Evolutionary conservation across 2,888 invertebrate species (phyloP).

Genomic region (Entomobrya proxima): DNA sequence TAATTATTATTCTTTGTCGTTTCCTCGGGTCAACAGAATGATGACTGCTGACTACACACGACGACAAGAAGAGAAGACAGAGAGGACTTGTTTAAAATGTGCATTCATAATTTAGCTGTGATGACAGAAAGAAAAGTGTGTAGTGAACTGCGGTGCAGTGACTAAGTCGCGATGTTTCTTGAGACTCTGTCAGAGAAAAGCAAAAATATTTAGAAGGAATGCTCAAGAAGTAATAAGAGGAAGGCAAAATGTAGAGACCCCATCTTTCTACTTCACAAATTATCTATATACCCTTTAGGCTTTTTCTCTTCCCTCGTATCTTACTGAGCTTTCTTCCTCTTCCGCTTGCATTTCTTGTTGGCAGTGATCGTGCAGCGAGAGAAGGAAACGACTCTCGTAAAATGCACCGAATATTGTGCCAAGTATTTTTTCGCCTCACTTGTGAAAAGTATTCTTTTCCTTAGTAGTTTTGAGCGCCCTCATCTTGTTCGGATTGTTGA

Average conservation of each 20-base stretch:
- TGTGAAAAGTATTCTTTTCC: constrained; percentile 9
- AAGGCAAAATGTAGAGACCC: neutral
- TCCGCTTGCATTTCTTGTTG: constrained; percentile 57
- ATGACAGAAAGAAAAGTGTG: constrained; percentile 38
- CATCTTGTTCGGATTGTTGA: constrained; percentile 54
- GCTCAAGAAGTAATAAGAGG: neutral
- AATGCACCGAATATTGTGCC: constrained; percentile 50
- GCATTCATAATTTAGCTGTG: constrained; percentile 59
- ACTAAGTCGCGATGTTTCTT: neutral
- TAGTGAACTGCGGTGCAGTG: neutral
- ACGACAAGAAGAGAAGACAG: neutral
- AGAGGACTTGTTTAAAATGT: constrained; percentile 43
- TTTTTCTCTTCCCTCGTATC: constrained; percentile 21
- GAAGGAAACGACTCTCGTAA: constrained; percentile 25
- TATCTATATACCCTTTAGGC: constrained; percentile 21
- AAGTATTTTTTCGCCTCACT: constrained; percentile 43
- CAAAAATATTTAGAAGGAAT: neutral
- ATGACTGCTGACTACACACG: constrained; percentile 25
- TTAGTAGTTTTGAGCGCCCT: constrained; percentile 29
- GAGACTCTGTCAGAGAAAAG: neutral
- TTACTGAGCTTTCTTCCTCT: constrained; percentile 11
- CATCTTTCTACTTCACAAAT: neutral
- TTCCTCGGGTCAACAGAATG: constrained; percentile 39
- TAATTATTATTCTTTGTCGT: constrained; percentile 47
- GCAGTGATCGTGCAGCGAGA: neutral